Evolutionary conservation across 2,888 invertebrate genomes (phyloP), one percentile per base, ranked within the genome.

Genomic region (Ennomos erosarius): DNA sequence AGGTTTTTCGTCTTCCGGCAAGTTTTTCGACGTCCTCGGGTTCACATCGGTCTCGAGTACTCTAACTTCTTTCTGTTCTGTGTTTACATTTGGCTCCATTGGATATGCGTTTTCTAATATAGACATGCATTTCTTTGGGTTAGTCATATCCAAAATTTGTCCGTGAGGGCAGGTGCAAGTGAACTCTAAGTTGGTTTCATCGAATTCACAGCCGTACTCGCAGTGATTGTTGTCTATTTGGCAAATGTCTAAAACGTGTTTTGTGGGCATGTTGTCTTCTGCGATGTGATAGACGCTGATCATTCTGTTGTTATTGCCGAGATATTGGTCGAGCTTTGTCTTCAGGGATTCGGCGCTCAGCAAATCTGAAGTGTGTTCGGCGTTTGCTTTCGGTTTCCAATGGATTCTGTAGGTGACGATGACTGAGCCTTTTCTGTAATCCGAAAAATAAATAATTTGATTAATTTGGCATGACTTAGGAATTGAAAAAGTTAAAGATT

Each of bases 181-280:
- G 75, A 96, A 96, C 48, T 94, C 93, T 55, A 95, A 91, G 26
- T 87, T 82, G 1, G 76, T 75, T 72, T 95, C 94, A 78, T 96
- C 94, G 73, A 95, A 96, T 52, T 88, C 84, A 78, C 97, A 97
- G 10, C 85, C 89, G 67, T 95, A 91, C 66, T 95, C 93, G 75
- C 97, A 97, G 47, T 92, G 87, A 65, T 95, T 92, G 61, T 94
- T 94, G 63, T 94, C 93, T 55, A 94, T 93, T 82, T 94, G 93
- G 81, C 96, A 97, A 58, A 93, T 81, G 82, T 96, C 94, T 16
- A 94, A 81, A 42, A 96, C 93, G 68, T 82, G 93, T 61, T 76
- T 81, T 1, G 86, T 73, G 1, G 66, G 43, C 59, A 84, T 70
- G 12, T 82, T 81, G 71, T 93, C 90, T 59, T 93, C 89, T 26